Conservation (phyloP, 2,113 vertebrate species). For the Pseudopipra pipra region DNA sequence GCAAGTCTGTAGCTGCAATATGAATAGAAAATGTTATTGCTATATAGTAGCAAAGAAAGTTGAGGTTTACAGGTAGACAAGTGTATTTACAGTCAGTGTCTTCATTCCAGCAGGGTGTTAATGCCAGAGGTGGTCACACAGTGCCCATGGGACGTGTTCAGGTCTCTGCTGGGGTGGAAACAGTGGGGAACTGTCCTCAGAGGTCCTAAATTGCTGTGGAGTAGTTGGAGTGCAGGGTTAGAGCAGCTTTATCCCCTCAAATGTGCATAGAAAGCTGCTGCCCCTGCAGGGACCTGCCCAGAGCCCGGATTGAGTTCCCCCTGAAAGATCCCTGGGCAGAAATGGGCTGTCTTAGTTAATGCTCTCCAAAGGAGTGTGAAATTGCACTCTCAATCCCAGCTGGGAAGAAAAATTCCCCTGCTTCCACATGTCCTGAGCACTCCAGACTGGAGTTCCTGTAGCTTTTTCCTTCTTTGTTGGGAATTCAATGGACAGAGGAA, state of each 20-base stretch:
- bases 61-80: constrained; percentile 60
- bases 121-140: not conserved
- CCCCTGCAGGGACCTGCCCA: not conserved
- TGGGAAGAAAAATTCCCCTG: not conserved
- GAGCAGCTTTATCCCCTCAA: not conserved
- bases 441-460: too few species aligned
- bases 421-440: not conserved
- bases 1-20: constrained; percentile 71
- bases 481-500: too few species aligned
- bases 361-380: not conserved
- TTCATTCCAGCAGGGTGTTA: not conserved
- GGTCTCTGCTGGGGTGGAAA: constrained; percentile 24
- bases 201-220: not conserved
- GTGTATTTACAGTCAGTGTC: not conserved
- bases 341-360: not conserved
- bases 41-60: constrained; percentile 38
- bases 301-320: too few species aligned
- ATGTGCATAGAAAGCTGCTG: not conserved
- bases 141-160: constrained; percentile 21
- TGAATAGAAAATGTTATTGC: constrained; percentile 57
- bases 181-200: not conserved
- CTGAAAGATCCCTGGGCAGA: not conserved
- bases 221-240: not conserved
- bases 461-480: too few species aligned
- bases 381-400: not conserved